These are phyloP conservation scores for Brienomyrus brachyistius DNA, from an alignment of 2,113 vertebrate genomes.

Conservation along the genomic window DNA sequence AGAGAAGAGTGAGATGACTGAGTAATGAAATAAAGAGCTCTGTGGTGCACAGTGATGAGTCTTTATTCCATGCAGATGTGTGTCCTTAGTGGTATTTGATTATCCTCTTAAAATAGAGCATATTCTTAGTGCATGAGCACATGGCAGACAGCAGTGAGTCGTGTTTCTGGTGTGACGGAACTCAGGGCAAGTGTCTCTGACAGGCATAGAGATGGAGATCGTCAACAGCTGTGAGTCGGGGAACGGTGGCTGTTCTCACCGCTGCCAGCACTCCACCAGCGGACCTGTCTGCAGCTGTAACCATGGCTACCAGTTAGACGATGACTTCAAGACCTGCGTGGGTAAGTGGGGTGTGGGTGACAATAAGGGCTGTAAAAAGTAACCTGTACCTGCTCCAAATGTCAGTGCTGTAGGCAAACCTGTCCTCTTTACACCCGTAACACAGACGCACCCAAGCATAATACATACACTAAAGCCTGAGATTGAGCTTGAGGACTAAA, in stretches of 20 bases:
- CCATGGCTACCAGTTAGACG: slow-evolving; percentile 65
- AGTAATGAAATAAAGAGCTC: neutral
- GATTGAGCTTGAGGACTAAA: neutral
- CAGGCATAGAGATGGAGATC: slow-evolving; percentile 95
- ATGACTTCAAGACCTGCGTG: slow-evolving; percentile 75
- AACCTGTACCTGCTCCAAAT: neutral
- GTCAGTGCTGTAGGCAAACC: neutral
- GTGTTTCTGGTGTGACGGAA: neutral
- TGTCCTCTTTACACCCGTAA: neutral
- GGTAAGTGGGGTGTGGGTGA: slow-evolving; percentile 54
- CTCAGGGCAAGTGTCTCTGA: slow-evolving; percentile 5
- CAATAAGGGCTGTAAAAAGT: neutral
- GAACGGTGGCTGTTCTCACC: slow-evolving; percentile 83
- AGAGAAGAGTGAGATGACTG: neutral
- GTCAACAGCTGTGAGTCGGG: slow-evolving; percentile 83
- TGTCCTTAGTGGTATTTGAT: neutral
- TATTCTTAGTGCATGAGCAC: neutral
- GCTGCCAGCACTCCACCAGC: slow-evolving; percentile 71
- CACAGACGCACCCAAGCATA: neutral
- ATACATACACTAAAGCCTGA: neutral
- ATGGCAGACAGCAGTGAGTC: neutral
- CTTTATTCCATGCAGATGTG: neutral
- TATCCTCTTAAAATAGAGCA: neutral
- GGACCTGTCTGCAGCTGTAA: slow-evolving; percentile 81
- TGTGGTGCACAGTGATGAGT: neutral